Conservation (phyloP, 2,888 invertebrate species). For the Ochropacha duplaris region DNA sequence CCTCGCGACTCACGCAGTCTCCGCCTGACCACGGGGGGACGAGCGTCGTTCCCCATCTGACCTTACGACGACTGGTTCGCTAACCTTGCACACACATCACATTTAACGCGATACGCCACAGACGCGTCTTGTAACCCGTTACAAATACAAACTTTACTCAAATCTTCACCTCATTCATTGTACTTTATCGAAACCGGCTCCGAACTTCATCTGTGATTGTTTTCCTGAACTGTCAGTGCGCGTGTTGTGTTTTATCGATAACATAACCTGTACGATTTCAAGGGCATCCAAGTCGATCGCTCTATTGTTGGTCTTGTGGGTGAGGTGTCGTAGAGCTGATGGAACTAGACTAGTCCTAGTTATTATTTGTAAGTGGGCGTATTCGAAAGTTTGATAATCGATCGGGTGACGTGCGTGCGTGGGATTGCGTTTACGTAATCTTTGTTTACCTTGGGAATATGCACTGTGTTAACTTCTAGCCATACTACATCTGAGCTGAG, state of each 20-base stretch:
- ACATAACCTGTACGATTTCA: conserved; percentile 81
- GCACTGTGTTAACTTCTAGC: conserved; percentile 65
- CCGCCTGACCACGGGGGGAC: conserved; percentile 56
- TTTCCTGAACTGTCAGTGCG: conserved; percentile 78
- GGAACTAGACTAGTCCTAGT: conserved; percentile 55
- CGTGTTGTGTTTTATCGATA: conserved; percentile 82
- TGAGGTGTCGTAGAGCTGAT: conserved; percentile 58
- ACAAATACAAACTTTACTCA: conserved; percentile 45
- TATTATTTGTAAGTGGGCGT: conserved; percentile 71
- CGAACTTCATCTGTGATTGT: conserved; percentile 78
- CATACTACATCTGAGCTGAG: conserved; percentile 44
- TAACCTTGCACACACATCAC: conserved; percentile 57
- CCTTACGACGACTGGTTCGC: conserved; percentile 53
- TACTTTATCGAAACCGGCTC: conserved; percentile 53
- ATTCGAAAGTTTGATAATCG: conserved; percentile 82
- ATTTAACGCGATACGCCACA: conserved; percentile 42
- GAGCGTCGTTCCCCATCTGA: conserved; percentile 47
- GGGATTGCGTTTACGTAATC: conserved; percentile 82
- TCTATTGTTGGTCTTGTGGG: conserved; percentile 60
- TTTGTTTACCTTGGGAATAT: conserved; percentile 82
- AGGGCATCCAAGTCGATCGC: conserved; percentile 66
- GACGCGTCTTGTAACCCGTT: conserved; percentile 32
- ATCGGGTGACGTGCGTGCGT: conserved; percentile 81
- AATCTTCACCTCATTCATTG: conserved; percentile 40
- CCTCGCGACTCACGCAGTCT: conserved; percentile 70